These are phyloP conservation scores for Drosophila parthenogenetica DNA, from an alignment of 2,888 invertebrate species.

Conservation along the genomic window DNA sequence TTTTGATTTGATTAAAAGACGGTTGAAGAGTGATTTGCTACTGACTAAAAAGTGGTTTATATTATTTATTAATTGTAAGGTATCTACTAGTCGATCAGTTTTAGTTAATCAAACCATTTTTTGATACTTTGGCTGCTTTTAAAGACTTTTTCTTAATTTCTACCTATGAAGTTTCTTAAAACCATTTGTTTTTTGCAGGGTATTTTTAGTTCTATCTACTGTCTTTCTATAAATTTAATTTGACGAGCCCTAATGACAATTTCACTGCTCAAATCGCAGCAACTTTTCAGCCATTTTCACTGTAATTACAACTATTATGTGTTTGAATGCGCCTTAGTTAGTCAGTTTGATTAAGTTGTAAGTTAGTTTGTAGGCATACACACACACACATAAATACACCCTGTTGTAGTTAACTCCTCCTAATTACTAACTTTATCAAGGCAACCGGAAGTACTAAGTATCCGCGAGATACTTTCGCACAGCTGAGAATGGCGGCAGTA, in stretches of 20 bases:
- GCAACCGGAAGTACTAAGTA: conserved; percentile 54
- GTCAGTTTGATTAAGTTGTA: conserved; percentile 30
- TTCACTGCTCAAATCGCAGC: conserved; percentile 70
- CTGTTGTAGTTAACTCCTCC: conserved; percentile 29
- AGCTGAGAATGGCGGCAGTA: conserved; percentile 23
- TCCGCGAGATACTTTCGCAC: conserved; percentile 21
- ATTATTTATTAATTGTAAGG: too few relatives aligned
- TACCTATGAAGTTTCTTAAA: neutral
- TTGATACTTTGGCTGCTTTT: too few relatives aligned
- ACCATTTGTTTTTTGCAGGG: neutral
- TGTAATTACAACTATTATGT: conserved; percentile 51
- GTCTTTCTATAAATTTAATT: conserved; percentile 3
- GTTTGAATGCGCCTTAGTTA: conserved; percentile 14
- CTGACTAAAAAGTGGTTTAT: too few relatives aligned
- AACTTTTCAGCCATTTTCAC: conserved; percentile 72
- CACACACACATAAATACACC: neutral
- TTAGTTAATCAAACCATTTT: too few relatives aligned
- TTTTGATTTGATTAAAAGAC: too few relatives aligned
- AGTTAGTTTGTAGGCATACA: conserved; percentile 28
- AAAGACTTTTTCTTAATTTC: too few relatives aligned
- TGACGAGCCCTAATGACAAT: conserved; percentile 70
- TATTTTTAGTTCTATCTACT: neutral
- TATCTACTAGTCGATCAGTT: neutral
- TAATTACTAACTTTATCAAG: conserved; percentile 53
- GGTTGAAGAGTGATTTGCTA: too few relatives aligned